Percentiles rank a stretch among this genome's conserved stretches.
phyloP scores from a whole-genome alignment of 2,113 vertebrate species.

The Heteronetta atricapilla region DNA sequence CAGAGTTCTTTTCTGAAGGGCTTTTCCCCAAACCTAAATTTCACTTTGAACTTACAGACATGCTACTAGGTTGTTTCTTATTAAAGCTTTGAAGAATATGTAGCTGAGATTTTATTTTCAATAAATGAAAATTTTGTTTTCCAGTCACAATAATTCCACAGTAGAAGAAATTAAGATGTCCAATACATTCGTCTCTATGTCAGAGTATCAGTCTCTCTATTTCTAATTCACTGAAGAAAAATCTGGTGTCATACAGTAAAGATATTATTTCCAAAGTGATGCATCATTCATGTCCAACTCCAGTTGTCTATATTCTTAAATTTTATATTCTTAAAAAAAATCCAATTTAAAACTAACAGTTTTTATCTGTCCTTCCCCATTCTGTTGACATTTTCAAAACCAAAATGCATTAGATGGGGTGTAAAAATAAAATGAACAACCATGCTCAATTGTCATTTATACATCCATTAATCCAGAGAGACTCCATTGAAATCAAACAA shows the following conservation, averaged over 20 bases:
- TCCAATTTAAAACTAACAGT: not conserved
- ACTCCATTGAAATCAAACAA: not conserved
- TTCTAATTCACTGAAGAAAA: not conserved
- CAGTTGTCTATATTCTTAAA: not conserved
- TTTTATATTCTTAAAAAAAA: not conserved
- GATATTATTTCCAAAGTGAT: not conserved
- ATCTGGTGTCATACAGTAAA: not conserved
- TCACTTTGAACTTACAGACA: not conserved
- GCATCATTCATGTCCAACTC: not conserved
- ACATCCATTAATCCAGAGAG: not conserved
- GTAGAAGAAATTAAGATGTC: constrained; percentile 12
- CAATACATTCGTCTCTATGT: not conserved
- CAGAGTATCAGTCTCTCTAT: not conserved
- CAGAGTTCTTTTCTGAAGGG: not conserved
- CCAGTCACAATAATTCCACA: not conserved
- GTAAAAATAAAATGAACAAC: not conserved
- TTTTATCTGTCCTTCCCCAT: not conserved
- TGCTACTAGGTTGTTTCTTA: not conserved
- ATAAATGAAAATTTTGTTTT: not conserved
- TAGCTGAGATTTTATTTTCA: not conserved
- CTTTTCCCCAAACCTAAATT: not conserved
- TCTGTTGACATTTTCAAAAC: not conserved
- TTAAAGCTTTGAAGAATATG: not conserved
- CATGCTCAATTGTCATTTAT: not conserved
- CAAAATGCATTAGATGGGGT: not conserved